Percentiles rank a stretch among this genome's conserved stretches.
Conservation (phyloP, 2,888 invertebrate genomes). For the Tortricodes alternella region DNA sequence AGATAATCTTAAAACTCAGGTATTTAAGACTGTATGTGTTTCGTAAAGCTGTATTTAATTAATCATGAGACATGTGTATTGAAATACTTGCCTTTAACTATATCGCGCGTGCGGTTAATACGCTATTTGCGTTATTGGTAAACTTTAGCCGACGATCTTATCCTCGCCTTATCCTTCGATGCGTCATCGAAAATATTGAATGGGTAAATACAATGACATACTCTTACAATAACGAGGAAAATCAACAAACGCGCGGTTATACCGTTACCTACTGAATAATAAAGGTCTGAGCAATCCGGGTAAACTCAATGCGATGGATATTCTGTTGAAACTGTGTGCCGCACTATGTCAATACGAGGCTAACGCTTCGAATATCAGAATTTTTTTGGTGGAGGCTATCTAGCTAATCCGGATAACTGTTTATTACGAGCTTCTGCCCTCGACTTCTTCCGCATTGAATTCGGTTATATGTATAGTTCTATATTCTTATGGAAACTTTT, state of each 20-base stretch:
- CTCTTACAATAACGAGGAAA: constrained; percentile 7
- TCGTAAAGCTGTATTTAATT: too few species aligned
- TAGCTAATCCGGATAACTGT: constrained; percentile 13
- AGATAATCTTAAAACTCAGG: too few species aligned
- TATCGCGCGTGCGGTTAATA: background rate
- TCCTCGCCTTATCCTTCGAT: background rate
- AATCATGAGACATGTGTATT: too few species aligned
- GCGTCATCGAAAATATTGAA: background rate
- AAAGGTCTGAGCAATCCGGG: background rate
- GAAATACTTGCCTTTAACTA: background rate
- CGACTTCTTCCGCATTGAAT: too few species aligned
- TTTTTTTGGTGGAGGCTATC: constrained; percentile 10
- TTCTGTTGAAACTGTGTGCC: constrained; percentile 7
- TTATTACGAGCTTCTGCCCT: too few species aligned
- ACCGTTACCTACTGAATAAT: background rate
- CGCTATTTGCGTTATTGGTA: background rate
- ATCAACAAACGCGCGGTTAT: background rate
- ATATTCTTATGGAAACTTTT: too few species aligned
- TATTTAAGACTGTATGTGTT: too few species aligned
- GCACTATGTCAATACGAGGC: background rate
- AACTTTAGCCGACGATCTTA: background rate
- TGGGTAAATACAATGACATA: background rate
- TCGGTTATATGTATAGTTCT: too few species aligned
- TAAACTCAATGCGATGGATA: constrained; percentile 7
- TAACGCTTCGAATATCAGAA: constrained; percentile 1